phyloP scores from a whole-genome alignment of 2,888 invertebrate genomes.

The Gastracanthus pulcherrimus region DNA sequence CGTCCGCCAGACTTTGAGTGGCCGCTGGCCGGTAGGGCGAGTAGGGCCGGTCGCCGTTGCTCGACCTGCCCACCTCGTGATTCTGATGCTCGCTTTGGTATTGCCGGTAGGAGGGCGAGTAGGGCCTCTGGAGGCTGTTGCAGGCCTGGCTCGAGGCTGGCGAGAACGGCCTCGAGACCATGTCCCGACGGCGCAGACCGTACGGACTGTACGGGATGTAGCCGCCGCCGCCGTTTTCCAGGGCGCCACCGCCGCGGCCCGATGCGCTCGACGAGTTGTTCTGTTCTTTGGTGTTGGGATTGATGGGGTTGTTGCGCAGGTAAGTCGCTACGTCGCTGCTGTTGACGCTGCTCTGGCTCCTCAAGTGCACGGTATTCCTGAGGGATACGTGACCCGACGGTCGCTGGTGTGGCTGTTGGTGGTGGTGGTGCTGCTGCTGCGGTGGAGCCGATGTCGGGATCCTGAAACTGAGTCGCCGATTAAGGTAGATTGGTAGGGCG shows the following conservation, averaged over 20 bases:
- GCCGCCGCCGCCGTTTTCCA: conserved; percentile 70
- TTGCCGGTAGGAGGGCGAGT: conserved; percentile 71
- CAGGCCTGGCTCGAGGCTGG: conserved; percentile 59
- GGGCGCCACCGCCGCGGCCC: background rate
- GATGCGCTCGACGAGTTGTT: background rate
- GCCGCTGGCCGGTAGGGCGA: conserved; percentile 66
- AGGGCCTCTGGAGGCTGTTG: conserved; percentile 68
- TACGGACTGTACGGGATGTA: conserved; percentile 75
- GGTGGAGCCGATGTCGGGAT: conserved; percentile 58
- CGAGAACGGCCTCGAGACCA: conserved; percentile 69
- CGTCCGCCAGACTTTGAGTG: conserved; percentile 49
- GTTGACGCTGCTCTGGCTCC: conserved; percentile 59
- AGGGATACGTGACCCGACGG: conserved; percentile 72
- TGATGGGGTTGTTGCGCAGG: conserved; percentile 7
- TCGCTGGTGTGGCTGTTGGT: conserved; percentile 56
- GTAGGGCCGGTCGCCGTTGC: conserved; percentile 57
- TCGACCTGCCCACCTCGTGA: conserved; percentile 57
- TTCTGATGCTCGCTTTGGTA: conserved; percentile 63
- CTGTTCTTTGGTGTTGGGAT: conserved; percentile 31
- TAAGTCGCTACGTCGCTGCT: conserved; percentile 5
- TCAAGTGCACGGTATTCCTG: conserved; percentile 71
- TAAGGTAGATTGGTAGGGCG: background rate
- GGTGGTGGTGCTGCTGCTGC: too few species aligned
- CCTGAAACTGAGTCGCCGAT: conserved; percentile 51
- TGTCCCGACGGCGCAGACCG: conserved; percentile 71